These are phyloP conservation scores for Sinocyclocheilus grahami DNA, from an alignment of 2,113 vertebrate genomes.

Conservation along the genomic window DNA sequence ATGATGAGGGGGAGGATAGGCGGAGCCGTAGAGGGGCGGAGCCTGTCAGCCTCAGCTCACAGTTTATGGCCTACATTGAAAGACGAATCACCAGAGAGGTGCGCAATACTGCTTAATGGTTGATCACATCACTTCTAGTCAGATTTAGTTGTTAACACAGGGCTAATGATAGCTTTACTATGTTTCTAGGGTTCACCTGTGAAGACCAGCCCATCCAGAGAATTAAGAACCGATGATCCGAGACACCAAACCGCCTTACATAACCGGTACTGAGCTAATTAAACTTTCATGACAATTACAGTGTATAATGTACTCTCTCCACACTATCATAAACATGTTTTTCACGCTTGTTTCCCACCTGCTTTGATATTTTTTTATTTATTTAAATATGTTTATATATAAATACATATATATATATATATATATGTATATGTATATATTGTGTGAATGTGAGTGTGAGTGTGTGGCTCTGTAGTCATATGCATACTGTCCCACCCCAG, in stretches of 20 bases:
- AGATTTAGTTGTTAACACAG: not conserved
- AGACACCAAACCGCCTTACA: slow-evolving; percentile 72
- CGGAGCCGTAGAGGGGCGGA: slow-evolving; percentile 69
- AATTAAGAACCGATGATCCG: slow-evolving; percentile 79
- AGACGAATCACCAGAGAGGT: slow-evolving; percentile 83
- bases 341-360: no score
- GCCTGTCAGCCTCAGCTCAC: slow-evolving; percentile 83
- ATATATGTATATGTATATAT: no score
- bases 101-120: not conserved
- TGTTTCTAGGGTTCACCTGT: slow-evolving; percentile 78
- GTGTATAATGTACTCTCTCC: no score
- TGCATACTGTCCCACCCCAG: slow-evolving; percentile 79
- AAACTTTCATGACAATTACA: no score
- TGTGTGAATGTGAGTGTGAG: slow-evolving; percentile 61
- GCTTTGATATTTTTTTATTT: no score
- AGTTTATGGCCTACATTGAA: slow-evolving; percentile 88
- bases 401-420: no score
- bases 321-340: no score
- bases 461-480: slow-evolving; percentile 63
- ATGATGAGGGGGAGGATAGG: slow-evolving; percentile 82
- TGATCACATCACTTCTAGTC: not conserved
- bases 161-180: not conserved
- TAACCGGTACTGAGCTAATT: slow-evolving; percentile 65
- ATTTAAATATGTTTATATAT: no score
- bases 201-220: slow-evolving; percentile 73